Evolutionary conservation across 2,797 vertebrate genomes (phyloP).

Genomic region (Rallus crepitans): DNA sequence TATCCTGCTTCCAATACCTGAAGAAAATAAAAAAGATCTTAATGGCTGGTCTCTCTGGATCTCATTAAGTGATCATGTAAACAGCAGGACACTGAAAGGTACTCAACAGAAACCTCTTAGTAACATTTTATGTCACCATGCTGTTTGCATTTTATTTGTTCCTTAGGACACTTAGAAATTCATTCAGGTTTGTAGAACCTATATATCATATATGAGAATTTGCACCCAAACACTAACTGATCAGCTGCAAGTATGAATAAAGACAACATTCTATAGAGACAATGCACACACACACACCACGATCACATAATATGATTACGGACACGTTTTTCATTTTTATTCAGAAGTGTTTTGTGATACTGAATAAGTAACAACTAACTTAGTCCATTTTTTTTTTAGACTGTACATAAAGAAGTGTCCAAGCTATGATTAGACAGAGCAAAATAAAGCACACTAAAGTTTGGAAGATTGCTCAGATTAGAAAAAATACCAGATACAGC

Average conservation of each 20-base stretch:
- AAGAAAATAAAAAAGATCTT: conserved; percentile 6
- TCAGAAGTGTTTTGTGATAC: background rate
- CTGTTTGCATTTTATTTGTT: background rate
- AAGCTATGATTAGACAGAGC: background rate
- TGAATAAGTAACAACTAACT: background rate
- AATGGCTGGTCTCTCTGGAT: conserved; percentile 15
- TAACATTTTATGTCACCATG: background rate
- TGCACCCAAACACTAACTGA: background rate
- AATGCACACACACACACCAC: background rate
- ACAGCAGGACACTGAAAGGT: conserved; percentile 17
- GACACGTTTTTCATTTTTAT: background rate
- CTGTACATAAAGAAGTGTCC: background rate
- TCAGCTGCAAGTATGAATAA: background rate
- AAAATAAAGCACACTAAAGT: background rate
- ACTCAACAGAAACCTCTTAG: conserved; percentile 3
- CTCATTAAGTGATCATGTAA: conserved; percentile 23
- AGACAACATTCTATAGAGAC: background rate
- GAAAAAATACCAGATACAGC: background rate
- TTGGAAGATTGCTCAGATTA: background rate
- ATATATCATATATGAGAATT: background rate
- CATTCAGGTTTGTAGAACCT: background rate
- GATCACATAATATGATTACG: background rate
- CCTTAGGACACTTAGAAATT: background rate
- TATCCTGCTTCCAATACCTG: background rate
- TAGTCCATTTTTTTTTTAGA: background rate